Percentiles rank a stretch among this genome's conserved stretches.
These are phyloP conservation scores for Somateria mollissima DNA, from an alignment of 2,797 vertebrate species.

Conservation along the genomic window DNA sequence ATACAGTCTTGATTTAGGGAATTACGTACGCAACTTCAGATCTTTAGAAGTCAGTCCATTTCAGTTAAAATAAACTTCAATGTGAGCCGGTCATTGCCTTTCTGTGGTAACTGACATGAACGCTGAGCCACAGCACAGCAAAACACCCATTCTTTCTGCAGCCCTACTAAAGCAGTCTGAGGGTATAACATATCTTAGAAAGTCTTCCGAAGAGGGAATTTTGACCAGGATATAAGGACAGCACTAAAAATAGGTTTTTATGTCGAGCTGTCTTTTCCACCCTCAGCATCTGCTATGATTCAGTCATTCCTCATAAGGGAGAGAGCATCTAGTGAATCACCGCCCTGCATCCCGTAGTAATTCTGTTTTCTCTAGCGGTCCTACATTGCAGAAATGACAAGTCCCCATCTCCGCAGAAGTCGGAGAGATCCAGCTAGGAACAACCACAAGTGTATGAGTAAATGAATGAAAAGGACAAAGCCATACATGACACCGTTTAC, in stretches of 20 bases:
- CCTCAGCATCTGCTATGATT: not conserved
- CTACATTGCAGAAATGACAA: not conserved
- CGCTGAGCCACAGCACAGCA: not conserved
- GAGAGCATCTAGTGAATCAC: constrained; percentile 14
- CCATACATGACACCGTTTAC: not conserved
- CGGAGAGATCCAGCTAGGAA: not conserved
- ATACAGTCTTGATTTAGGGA: not conserved
- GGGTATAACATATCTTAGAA: not conserved
- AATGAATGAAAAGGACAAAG: not conserved
- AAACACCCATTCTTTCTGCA: not conserved
- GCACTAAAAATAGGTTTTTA: not conserved
- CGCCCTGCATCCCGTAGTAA: not conserved
- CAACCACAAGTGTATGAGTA: not conserved
- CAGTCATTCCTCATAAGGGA: not conserved
- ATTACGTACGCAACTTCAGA: not conserved
- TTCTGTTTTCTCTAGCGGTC: not conserved
- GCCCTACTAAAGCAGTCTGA: not conserved
- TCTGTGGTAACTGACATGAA: not conserved
- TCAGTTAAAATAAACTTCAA: not conserved
- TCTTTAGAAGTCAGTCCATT: not conserved
- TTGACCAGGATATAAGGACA: not conserved
- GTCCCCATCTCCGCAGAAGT: not conserved
- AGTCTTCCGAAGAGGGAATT: not conserved
- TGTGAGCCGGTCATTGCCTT: fast-evolving
- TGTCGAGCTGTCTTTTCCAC: not conserved